phyloP scores from a whole-genome alignment of 2,888 invertebrate species.

The Andrena fulva region DNA sequence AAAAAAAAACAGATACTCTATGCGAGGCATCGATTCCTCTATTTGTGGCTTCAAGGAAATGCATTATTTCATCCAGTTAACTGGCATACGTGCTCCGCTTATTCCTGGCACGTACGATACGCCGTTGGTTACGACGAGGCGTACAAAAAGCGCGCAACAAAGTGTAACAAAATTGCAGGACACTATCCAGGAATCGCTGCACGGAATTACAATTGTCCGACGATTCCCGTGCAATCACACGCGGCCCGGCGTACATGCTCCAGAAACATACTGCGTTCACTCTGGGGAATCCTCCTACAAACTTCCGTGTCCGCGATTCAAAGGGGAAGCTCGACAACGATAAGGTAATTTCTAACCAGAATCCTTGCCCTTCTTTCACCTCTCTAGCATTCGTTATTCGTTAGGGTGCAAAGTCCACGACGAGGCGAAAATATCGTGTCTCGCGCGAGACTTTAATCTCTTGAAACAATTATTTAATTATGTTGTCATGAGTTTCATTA shows the following conservation, averaged over 20 bases:
- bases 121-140: constrained; percentile 38
- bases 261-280: not conserved
- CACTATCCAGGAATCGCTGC: constrained; percentile 51
- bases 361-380: not conserved
- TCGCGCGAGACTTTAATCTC: no score
- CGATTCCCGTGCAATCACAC: constrained; percentile 32
- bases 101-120: constrained; percentile 57
- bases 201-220: constrained; percentile 46
- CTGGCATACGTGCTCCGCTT: constrained; percentile 22
- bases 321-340: not conserved
- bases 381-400: not conserved
- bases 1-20: not conserved
- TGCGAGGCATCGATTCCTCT: constrained; percentile 21
- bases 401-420: no score
- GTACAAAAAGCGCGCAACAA: constrained; percentile 53
- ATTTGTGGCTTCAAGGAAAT: constrained; percentile 1
- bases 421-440: no score
- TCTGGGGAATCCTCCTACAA: constrained; percentile 19
- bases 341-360: not conserved
- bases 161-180: constrained; percentile 59
- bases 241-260: not conserved
- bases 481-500: no score
- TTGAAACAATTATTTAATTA: no score
- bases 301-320: constrained; percentile 8
- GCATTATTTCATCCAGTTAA: constrained; percentile 55